Evolutionary conservation across 2,888 invertebrate genomes (phyloP), one percentile per base, ranked within the genome.

Genomic region (Chrysotoxum bicinctum): DNA sequence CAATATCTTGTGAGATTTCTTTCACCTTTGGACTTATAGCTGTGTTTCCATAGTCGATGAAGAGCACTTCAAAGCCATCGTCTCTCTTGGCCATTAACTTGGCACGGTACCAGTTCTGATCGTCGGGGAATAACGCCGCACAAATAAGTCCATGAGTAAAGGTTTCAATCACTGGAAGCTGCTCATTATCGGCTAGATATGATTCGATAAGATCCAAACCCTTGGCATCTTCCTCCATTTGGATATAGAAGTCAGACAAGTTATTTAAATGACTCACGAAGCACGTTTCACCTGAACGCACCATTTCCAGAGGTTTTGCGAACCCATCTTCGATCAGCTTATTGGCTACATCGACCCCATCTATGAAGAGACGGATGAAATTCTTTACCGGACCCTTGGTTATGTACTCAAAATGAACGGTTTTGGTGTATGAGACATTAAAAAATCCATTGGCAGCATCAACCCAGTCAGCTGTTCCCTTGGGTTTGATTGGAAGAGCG

Each of bases 221-320:
- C 54, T 91, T 91, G 2, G 92, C 92, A 64, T 94, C 93, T n/a
- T 94, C 94, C 88, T 96, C 96, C 83, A 96, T 92, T 89, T 97
- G 97, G 21, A 97, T 93, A 94, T 96, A 96, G 90, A 97, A 97
- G 88, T 96, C 96, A 0, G 94, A 93, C 0, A 96, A 94, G 0
- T 95, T 95, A 89, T 96, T 95, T 0, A 95, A 93, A 88, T 96
- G 96, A 85, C 96, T 95, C 0, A 96, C 94, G 89, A 94, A 96
- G 82, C 96, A 96, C 0, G 94, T 95, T 87, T 93, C 93, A 35
- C 91, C 94, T 37, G 93, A 93, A 72, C 92, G 92, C 1, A 93
- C 91, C 68, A 93, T 92, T 73, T 94, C 93, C 26, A 94, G 90
- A 9, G 93, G 92, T 21, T 93, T 92, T 1, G 95, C 95, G 88